Percentiles rank a stretch among this genome's conserved stretches.
These are phyloP conservation scores for Lindbergichthys nudifrons DNA, from an alignment of 2,797 vertebrate species.

Conservation along the genomic window DNA sequence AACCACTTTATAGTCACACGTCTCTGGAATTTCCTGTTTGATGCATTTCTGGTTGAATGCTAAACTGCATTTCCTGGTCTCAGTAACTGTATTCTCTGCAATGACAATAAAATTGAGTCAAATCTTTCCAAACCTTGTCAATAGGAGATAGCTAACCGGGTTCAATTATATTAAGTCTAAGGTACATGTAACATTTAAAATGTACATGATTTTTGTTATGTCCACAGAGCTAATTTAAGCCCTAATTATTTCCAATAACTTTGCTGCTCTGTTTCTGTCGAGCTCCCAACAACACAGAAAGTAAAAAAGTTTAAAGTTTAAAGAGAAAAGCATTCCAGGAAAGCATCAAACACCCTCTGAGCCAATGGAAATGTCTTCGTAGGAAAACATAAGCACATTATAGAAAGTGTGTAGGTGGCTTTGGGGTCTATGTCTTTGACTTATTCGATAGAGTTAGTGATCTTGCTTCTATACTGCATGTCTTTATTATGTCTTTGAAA, in stretches of 20 bases:
- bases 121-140: neutral
- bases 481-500: slow-evolving; percentile 61
- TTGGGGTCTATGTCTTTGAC: slow-evolving; percentile 1
- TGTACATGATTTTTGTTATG: too few species aligned
- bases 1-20: too few species aligned
- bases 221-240: neutral
- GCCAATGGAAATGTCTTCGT: neutral
- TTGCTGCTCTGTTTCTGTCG: neutral
- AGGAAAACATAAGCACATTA: too few species aligned
- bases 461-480: slow-evolving; percentile 4
- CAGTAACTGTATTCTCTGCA: too few species aligned
- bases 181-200: too few species aligned
- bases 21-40: too few species aligned
- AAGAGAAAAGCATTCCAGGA: neutral
- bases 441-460: slow-evolving; percentile 8
- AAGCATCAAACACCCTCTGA: neutral
- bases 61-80: too few species aligned
- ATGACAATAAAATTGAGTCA: neutral
- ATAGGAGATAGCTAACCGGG: too few species aligned
- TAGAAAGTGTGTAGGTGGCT: too few species aligned
- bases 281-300: neutral
- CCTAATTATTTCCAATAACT: neutral
- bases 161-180: too few species aligned
- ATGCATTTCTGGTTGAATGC: too few species aligned
- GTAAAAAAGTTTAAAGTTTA: neutral